Conservation (phyloP, 2,888 invertebrate genomes). For the Lypha dubia region DNA sequence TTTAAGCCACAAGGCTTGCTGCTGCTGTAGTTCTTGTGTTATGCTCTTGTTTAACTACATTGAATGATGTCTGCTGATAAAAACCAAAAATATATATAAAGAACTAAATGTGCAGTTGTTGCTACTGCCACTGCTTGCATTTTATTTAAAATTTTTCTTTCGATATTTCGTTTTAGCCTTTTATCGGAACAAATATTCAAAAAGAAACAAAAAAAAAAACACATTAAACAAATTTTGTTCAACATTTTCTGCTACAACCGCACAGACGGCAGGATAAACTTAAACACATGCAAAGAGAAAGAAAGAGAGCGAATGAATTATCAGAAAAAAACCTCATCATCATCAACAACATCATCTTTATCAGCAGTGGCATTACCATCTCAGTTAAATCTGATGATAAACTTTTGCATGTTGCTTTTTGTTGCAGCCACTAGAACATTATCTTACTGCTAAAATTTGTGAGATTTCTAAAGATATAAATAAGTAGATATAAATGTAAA, state of each 20-base stretch:
- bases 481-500: background rate
- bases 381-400: conserved; percentile 26
- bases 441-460: conserved; percentile 45
- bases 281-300: background rate
- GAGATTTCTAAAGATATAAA: conserved; percentile 58
- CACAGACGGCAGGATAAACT: conserved; percentile 45
- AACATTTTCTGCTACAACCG: conserved; percentile 52
- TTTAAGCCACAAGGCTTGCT: conserved; percentile 68
- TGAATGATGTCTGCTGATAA: conserved; percentile 41
- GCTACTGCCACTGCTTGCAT: conserved; percentile 43
- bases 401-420: conserved; percentile 44
- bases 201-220: background rate
- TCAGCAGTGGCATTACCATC: conserved; percentile 53
- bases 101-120: conserved; percentile 27
- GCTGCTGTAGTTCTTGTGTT: conserved; percentile 6
- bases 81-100: no score
- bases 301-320: conserved; percentile 24
- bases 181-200: conserved; percentile 15
- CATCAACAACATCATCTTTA: conserved; percentile 51
- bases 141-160: conserved; percentile 17
- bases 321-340: conserved; percentile 32
- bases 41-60: conserved; percentile 20
- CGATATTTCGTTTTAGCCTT: background rate
- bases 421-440: conserved; percentile 36
- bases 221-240: conserved; percentile 21